These are phyloP conservation scores for Rhabdomys dilectus DNA, from an alignment of 2,113 vertebrate species.

Conservation along the genomic window DNA sequence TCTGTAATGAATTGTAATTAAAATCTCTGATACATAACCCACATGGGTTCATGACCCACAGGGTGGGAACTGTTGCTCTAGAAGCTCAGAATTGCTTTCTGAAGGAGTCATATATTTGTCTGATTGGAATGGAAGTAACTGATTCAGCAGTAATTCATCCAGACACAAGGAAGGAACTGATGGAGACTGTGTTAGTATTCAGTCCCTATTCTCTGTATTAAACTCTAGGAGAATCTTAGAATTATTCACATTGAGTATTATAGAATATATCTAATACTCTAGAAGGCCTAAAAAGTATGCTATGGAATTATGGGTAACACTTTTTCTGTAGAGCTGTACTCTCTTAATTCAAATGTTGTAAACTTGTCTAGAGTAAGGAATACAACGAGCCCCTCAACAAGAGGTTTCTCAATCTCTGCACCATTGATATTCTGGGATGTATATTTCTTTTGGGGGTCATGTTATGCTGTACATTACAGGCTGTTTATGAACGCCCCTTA, in stretches of 20 bases:
- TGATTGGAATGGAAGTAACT: neutral
- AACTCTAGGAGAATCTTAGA: neutral
- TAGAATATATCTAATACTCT: neutral
- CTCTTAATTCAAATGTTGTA: neutral
- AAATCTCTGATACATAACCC: neutral
- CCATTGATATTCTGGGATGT: neutral
- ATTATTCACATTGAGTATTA: neutral
- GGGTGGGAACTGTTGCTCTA: neutral
- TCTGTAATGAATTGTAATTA: neutral
- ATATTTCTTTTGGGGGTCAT: neutral
- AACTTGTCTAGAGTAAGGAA: neutral
- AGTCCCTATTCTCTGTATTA: neutral
- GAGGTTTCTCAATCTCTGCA: neutral
- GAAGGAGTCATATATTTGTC: neutral
- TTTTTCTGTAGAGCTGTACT: neutral
- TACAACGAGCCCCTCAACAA: neutral
- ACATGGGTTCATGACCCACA: neutral
- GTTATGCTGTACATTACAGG: neutral
- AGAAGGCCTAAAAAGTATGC: neutral
- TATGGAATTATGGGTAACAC: neutral
- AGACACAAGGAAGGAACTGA: neutral
- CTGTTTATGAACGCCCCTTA: neutral
- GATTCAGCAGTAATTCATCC: constrained; percentile 2
- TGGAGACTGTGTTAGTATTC: neutral
- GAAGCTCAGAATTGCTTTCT: neutral